Base-by-base conservation (phyloP, 1,140 invertebrate species). In the Chrysomallon squamiferum region DNA sequence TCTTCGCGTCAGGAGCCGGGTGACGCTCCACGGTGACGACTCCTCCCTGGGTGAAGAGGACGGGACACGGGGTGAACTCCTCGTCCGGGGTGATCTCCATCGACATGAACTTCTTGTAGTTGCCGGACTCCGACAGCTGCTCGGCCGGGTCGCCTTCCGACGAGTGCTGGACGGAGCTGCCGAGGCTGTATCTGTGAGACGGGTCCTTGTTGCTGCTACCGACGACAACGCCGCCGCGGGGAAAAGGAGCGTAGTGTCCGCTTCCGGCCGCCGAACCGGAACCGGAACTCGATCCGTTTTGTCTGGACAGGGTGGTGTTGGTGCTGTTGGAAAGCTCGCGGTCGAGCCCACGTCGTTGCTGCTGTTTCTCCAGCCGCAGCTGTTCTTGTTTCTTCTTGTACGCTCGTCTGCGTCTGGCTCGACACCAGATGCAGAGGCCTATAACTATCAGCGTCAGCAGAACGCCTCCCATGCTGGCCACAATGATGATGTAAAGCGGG, bases 381-480 rank as follows among this genome's bases (percentile, higher is more conserved):
- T 72, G 57, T 13, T 43, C 45, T 49, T 75, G 68, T 41, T 61
- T 67, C 62, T 72, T 68, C 33, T 69, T 73, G 20, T 52, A 20
- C n/a, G 56, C 63, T 38, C 69, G 57, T 29, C 60, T 30, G 7
- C 65, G 54, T 29, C 67, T 61, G 29, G 66, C 60, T 2, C 38
- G 56, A 45, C 74, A 76, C 32, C 69, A 64, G n/a, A 73, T 33
- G 49, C 76, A 78, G 6, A 72, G 56, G 0, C 59, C 64, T 7
- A 78, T 70, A 41, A 66, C 62, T 4, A 76, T 62, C 9, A 59
- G 60, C 0, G 74, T 76, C 20, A 72, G 45, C 32, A 78, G 58
- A n/a, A 76, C 71, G 0, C 76, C 76, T 3, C 70, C 76, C 6
- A 78, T 61, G 2, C 62, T 69, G 6, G 66, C 76, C 1, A 71